Conservation (phyloP, 2,888 invertebrate species). For the Luperina testacea region DNA sequence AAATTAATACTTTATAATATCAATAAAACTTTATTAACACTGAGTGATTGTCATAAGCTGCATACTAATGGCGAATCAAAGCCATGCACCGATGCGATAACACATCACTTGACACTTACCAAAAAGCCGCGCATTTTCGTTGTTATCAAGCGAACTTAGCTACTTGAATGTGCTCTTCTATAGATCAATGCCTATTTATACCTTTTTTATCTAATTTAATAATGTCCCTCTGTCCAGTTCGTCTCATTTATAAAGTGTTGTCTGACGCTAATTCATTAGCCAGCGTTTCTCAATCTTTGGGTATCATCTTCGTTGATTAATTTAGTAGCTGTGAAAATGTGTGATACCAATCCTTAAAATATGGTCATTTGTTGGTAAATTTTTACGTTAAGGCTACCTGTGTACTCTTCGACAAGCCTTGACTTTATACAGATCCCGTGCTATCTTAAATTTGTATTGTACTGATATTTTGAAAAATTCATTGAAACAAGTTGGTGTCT, state of each 20-base stretch:
- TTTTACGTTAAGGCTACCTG: background rate
- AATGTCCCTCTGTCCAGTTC: constrained; percentile 80
- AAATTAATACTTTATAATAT: constrained; percentile 40
- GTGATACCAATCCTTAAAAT: constrained; percentile 25
- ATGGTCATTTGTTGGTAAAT: background rate
- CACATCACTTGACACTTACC: constrained; percentile 75
- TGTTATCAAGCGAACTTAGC: constrained; percentile 78
- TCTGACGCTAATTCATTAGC: constrained; percentile 79
- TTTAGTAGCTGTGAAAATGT: constrained; percentile 25
- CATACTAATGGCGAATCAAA: constrained; percentile 37
- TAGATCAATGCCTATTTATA: constrained; percentile 85
- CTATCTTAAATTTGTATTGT: background rate
- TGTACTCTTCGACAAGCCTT: background rate
- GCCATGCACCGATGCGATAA: constrained; percentile 26
- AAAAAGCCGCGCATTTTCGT: constrained; percentile 84
- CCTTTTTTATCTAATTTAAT: constrained; percentile 85
- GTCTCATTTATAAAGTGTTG: constrained; percentile 83
- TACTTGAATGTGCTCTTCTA: constrained; percentile 83
- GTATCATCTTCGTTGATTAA: constrained; percentile 53
- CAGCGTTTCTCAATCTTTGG: constrained; percentile 83
- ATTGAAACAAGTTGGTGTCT: background rate
- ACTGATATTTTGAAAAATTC: background rate
- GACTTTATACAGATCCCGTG: background rate
- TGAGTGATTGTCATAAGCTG: constrained; percentile 14
- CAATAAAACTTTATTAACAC: constrained; percentile 32